Conservation (phyloP, 2,797 vertebrate genomes). For the Melopsittacus undulatus region DNA sequence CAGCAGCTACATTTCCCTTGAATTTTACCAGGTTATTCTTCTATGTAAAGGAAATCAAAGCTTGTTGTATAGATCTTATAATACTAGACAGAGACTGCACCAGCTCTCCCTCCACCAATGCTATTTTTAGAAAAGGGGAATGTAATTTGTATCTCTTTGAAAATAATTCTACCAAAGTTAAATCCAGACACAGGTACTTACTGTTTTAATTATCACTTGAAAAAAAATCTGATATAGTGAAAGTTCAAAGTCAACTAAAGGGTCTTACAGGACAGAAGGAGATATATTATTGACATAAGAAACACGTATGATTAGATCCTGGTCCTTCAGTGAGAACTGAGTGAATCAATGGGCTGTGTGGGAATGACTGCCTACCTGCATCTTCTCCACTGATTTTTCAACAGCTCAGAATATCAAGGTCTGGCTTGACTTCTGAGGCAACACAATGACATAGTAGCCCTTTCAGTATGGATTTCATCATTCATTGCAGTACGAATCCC, state of each 20-base stretch:
- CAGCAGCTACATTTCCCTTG: not conserved
- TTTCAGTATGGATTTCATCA: not conserved
- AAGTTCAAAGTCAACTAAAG: constrained; percentile 52
- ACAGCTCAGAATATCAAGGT: not conserved
- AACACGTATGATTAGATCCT: not conserved
- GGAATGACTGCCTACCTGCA: not conserved
- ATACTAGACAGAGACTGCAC: not conserved
- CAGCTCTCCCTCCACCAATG: not conserved
- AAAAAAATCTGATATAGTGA: not conserved
- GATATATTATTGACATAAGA: not conserved
- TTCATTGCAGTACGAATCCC: not conserved
- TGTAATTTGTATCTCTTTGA: constrained; percentile 23
- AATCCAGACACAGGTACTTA: constrained; percentile 60
- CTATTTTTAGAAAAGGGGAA: constrained; percentile 15
- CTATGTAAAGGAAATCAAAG: constrained; percentile 37
- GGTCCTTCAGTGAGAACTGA: not conserved
- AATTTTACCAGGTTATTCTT: constrained; percentile 43
- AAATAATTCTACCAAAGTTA: constrained; percentile 40
- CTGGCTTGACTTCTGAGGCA: constrained; percentile 15
- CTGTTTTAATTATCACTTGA: constrained; percentile 55
- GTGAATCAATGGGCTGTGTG: not conserved
- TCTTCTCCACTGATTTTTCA: constrained; percentile 12
- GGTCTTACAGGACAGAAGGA: not conserved
- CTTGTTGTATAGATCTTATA: not conserved
- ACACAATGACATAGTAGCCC: not conserved